These are phyloP conservation scores for Siphamia tubifer DNA, from an alignment of 2,113 vertebrate species.

Conservation along the genomic window DNA sequence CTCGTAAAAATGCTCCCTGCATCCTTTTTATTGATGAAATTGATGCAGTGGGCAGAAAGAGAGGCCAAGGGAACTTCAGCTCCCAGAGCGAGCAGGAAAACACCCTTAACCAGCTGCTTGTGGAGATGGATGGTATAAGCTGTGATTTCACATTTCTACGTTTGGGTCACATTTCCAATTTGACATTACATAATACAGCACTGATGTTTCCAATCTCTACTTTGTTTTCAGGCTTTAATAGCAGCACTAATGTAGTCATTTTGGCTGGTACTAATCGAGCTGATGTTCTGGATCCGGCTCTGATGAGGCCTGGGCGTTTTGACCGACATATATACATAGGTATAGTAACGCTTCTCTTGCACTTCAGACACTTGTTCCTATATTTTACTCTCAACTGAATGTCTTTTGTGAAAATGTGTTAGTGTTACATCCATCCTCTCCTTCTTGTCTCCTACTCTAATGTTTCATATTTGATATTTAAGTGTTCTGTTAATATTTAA, in stretches of 20 bases:
- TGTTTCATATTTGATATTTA: too few species aligned
- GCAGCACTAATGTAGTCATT: conserved; percentile 78
- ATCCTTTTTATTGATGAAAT: conserved; percentile 99
- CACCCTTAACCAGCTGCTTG: conserved; percentile 94
- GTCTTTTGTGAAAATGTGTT: too few species aligned
- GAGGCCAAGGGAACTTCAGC: conserved; percentile 88
- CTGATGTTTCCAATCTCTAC: not conserved
- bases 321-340: conserved; percentile 83
- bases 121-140: conserved; percentile 97
- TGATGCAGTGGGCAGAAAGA: conserved; percentile 92
- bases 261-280: conserved; percentile 82
- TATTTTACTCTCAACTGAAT: not conserved
- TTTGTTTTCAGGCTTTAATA: conserved; percentile 79
- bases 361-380: not conserved
- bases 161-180: not conserved
- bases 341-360: conserved; percentile 36
- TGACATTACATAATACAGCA: not conserved
- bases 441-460: too few species aligned
- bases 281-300: conserved; percentile 81
- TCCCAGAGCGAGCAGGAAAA: conserved; percentile 94
- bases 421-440: too few species aligned
- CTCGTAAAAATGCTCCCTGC: conserved; percentile 93
- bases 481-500: too few species aligned
- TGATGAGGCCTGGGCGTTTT: conserved; percentile 81
- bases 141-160: not conserved